Conservation (phyloP, 2,888 invertebrate species). For the Cyrtodaria siliqua region DNA sequence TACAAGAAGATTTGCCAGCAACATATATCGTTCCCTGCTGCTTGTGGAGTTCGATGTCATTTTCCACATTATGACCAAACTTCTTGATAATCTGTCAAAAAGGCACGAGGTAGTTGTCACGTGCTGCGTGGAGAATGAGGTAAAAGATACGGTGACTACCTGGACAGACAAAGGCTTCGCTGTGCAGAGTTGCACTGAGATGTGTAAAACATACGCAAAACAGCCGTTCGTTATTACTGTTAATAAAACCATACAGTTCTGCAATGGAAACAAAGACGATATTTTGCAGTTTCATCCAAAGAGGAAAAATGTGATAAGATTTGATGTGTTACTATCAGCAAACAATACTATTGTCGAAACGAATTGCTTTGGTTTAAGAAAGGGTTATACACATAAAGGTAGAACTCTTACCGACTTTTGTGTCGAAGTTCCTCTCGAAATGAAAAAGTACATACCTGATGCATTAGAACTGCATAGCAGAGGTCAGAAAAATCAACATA, state of each 20-base stretch:
- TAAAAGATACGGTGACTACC: conserved; percentile 6
- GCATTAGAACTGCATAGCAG: no score
- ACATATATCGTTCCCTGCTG: no score
- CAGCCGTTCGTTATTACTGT: conserved; percentile 8
- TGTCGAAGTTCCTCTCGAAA: not conserved
- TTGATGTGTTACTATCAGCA: conserved; percentile 1
- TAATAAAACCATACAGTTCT: not conserved
- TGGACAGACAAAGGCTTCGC: conserved; percentile 15
- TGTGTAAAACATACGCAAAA: not conserved
- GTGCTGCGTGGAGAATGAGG: conserved; percentile 14
- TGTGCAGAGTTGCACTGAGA: conserved; percentile 11
- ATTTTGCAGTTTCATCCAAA: conserved; percentile 11
- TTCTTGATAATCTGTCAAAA: conserved; percentile 1
- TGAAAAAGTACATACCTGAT: no score
- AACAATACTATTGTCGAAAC: no score
- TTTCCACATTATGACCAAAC: no score
- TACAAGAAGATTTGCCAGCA: no score
- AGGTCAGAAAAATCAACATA: no score
- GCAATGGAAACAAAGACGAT: conserved; percentile 6
- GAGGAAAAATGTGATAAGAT: conserved; percentile 5
- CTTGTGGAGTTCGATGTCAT: no score
- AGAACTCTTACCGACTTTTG: not conserved
- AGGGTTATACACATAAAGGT: not conserved
- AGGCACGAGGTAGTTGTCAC: conserved; percentile 13
- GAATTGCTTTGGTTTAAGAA: not conserved